Conservation (phyloP, 2,888 invertebrate genomes). For the Mycogona germanica region DNA sequence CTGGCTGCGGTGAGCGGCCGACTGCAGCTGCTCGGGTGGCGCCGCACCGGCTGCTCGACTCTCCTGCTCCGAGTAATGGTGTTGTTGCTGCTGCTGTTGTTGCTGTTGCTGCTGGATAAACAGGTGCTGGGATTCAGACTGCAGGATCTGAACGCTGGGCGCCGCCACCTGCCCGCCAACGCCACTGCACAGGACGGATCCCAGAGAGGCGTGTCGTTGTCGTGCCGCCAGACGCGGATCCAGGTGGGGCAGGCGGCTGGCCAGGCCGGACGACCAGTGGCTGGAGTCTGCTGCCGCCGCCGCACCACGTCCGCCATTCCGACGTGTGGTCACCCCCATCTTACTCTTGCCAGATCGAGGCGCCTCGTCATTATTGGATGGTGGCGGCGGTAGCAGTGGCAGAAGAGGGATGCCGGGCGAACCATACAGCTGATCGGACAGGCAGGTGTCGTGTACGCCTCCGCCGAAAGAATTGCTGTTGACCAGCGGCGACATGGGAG, state of each 20-base stretch:
- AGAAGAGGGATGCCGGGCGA: no score
- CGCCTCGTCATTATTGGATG: neutral
- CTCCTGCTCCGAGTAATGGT: neutral
- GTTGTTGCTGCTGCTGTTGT: neutral
- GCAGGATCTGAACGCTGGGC: no score
- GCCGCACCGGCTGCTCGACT: neutral
- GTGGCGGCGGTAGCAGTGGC: neutral
- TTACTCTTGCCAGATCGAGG: no score
- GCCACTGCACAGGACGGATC: no score
- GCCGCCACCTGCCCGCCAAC: no score
- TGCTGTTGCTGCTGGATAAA: neutral
- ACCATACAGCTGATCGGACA: constrained; percentile 24
- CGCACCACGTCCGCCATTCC: neutral
- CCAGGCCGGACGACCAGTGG: neutral
- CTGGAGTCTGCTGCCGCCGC: neutral
- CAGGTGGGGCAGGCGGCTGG: neutral
- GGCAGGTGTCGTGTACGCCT: neutral
- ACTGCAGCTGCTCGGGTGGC: constrained; percentile 38
- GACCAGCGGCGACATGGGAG: constrained; percentile 26
- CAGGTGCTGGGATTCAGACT: constrained; percentile 4
- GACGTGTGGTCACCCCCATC: neutral
- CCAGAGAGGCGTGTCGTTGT: constrained; percentile 18
- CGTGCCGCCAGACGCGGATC: constrained; percentile 13
- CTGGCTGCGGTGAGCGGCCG: constrained; percentile 47
- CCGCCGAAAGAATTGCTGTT: constrained; percentile 26